Base-by-base conservation (phyloP, 2,113 vertebrate species). In the Gallinago jamesoni region DNA sequence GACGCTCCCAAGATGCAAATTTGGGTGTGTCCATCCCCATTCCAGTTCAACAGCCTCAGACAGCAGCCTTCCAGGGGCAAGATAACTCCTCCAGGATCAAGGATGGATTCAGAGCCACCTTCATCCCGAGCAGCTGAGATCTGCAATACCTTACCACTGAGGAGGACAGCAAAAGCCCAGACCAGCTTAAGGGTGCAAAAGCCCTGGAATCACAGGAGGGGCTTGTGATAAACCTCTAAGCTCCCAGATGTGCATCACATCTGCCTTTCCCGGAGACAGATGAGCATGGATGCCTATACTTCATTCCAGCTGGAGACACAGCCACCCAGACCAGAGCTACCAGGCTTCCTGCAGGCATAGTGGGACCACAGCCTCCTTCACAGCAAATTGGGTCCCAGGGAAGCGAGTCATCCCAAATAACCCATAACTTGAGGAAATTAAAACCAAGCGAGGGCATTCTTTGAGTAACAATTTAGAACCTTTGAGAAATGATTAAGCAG, bases 81-180 rank as follows among this genome's bases (percentile, higher is more conserved):
- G 72, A 45, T 7, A 60, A 64, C 2, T 82, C 91, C 63, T 50
- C 5, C 30, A 10, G 69, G 30, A 91, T 13, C 30, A 45, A 74
- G 28, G 55, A 80, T 67, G 28, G 57, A 79, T 55, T 60, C 74
- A 68, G 33, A 80, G 39, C 14, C 73, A 81, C 22, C 48, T 43
- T 55, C 53, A 62, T 4, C 53, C 43, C 45, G 12, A 88, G 57
- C 7, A 57, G 10, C 25, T 16, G 25, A 78, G 66, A 82, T 12
- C 30, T 4, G 0, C 27, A 10, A 41, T 33, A 13, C 23, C 6
- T 59, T 52, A 33, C 12, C 4, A 0, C 33, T 18, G 16, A 55
- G 39, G 39, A 33, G 8, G 27, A 24, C 22, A 14, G 10, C 2
- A 23, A 69, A 64, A 45, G 68, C 52, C 53, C 57, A 84, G 31